Base-by-base conservation (phyloP, 2,888 invertebrate species). In the Macaria liturata region DNA sequence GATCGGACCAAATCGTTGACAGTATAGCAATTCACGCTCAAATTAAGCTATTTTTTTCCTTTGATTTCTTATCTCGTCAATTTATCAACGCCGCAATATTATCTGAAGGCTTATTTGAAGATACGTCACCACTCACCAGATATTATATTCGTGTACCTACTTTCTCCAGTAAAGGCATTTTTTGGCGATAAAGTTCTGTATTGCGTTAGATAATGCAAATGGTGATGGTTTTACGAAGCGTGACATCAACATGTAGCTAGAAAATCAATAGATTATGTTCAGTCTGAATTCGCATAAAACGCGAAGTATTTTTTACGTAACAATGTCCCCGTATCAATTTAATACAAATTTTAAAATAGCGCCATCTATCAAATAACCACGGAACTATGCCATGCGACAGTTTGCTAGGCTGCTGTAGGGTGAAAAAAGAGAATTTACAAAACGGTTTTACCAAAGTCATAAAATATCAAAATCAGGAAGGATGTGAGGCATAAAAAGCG, bases 281-380 rank as follows among this genome's bases (percentile, higher is more conserved):
- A 20, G 20, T 20, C 20, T 20, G 20, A 20, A 20, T 20, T 20
- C 20, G 20, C 20, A 20, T 20, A 2, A 20, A 20, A 20, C 20
- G 20, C 20, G 20, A 20, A 20, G 20, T 20, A 20, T 20, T 20
- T 20, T 37, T 37, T 37, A 37, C 34, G 7, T 37, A 4, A 37
- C 34, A 37, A 6, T 37, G 7, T 6, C 34, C 20, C 39, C 9
- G 5, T n/a, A 42, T 8, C 8, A 8, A n/a, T 42, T 42, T 8
- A 42, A 32, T 52, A 59, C 57, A 56, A 61, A 71, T 65, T 74
- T 74, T 54, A 66, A 63, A 72, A 81, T 69, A 86, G 78, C 90
- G 90, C 89, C 90, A 90, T 89, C 90, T 90, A 81, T 74, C 79
- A 70, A 75, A 74, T 67, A 69, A 67, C 54, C 62, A 54, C 53